Evolutionary conservation across 1,140 invertebrate genomes (phyloP), one percentile per base, ranked within the genome.

Genomic region (Nilaparvata lugens): DNA sequence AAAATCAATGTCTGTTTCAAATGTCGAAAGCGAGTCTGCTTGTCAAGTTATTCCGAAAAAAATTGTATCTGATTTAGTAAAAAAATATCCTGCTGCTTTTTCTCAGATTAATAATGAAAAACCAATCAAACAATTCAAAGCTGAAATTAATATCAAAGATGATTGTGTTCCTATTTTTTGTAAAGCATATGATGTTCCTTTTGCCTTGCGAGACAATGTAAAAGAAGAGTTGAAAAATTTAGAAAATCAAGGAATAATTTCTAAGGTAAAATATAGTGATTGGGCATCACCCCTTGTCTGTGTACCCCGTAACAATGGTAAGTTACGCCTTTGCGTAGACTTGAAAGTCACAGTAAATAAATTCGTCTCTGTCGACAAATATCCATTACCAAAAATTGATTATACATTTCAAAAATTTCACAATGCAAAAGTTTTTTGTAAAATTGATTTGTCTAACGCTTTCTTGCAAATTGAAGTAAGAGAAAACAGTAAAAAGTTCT

Each of bases 61-160:
- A 28, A 28, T 28, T 28, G 28, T 28, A 9, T 28, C 28, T 28
- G 28, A 28, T 28, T 28, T 28, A 28, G 28, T 28, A 4, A 28
- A 28, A 28, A 28, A 28, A 28, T 56, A 3, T 31, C 54, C 54
- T 16, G n/a, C 18, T n/a, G 54, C 28, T n/a, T 57, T 57, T 40
- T 16, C 31, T 5, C 6, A 21, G 11, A 40, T 6, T 14, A 24
- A 57, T 57, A 57, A 57, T 42, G 31, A 40, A 2, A 6, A 16
- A 2, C 55, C 55, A 35, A 42, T 57, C 3, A 57, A 7, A 16
- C 18, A 42, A 19, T 57, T 40, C 23, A 16, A 38, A 40, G 55
- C 24, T n/a, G 14, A 40, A 9, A 58, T 58, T 51, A 58, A 51
- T n/a, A n/a, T 58, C 7, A 52, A n/a, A 58, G 45, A 5, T 9